Conservation (phyloP, 2,113 vertebrate genomes). For the Phalacrocorax pelagicus region DNA sequence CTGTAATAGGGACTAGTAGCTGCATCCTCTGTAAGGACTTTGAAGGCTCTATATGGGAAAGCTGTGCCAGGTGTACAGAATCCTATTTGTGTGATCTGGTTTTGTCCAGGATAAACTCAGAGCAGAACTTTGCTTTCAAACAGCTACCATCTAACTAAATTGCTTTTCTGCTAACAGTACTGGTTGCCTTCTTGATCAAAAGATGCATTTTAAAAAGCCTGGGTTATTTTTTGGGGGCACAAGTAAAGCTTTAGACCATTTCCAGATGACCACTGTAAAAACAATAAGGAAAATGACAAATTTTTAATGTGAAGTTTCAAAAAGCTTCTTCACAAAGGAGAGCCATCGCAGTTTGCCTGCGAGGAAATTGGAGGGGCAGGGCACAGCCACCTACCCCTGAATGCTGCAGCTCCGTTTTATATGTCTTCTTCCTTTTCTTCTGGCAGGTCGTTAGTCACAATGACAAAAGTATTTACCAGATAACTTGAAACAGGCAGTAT, state of each 20-base stretch:
- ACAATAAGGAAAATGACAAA: conserved; percentile 36
- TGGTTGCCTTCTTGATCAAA: conserved; percentile 19
- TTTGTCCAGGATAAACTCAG: neutral
- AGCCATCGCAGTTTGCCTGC: conserved; percentile 28
- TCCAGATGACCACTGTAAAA: conserved; percentile 30
- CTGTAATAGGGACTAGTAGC: neutral
- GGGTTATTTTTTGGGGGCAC: neutral
- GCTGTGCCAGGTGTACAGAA: neutral
- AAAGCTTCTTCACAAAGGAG: conserved; percentile 69
- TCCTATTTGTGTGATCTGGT: neutral
- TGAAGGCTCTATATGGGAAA: neutral
- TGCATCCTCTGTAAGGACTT: neutral
- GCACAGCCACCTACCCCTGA: conserved; percentile 59
- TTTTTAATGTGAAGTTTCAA: conserved; percentile 66
- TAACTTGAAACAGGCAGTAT: conserved; percentile 72
- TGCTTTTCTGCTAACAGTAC: neutral
- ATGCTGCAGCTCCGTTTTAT: conserved; percentile 4
- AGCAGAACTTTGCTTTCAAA: neutral
- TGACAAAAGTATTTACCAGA: conserved; percentile 66
- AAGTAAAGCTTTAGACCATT: conserved; percentile 32
- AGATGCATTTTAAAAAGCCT: conserved; percentile 20
- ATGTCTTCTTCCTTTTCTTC: conserved; percentile 24
- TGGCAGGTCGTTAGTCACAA: conserved; percentile 64
- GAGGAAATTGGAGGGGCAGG: conserved; percentile 17
- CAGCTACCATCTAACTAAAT: neutral